Evolutionary conservation across 2,888 invertebrate species (phyloP).

Genomic region (Platynereis dumerilii): DNA sequence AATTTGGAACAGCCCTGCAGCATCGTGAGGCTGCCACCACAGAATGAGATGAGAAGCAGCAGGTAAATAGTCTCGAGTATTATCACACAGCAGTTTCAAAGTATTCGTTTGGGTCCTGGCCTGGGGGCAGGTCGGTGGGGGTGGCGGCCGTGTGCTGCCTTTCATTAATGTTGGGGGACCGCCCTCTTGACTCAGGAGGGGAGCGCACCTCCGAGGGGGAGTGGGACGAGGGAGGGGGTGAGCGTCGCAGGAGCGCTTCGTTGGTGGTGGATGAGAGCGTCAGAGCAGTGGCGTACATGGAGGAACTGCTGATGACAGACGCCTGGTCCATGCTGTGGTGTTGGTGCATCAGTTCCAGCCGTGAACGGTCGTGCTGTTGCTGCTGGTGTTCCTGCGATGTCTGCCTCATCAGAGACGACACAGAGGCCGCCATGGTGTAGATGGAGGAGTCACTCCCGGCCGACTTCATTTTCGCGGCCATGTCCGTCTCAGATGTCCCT

Average conservation of each 20-base stretch:
- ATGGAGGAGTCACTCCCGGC: constrained; percentile 32
- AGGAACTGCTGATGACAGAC: constrained; percentile 36
- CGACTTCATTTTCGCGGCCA: constrained; percentile 18
- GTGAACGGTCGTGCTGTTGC: constrained; percentile 5
- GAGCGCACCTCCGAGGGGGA: constrained; percentile 20
- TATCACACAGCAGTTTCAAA: constrained; percentile 26
- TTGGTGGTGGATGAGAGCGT: constrained; percentile 33
- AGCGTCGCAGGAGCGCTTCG: constrained; percentile 13
- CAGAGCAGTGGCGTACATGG: constrained; percentile 36
- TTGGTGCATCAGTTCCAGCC: constrained; percentile 23
- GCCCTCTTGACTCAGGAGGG: constrained; percentile 11
- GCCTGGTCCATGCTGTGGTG: constrained; percentile 34
- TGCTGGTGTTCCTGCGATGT: constrained; percentile 21
- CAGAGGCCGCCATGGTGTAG: constrained; percentile 35
- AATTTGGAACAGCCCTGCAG: no score
- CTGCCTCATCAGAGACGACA: constrained; percentile 32
- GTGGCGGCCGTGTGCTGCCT: neutral
- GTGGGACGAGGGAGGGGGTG: constrained; percentile 17
- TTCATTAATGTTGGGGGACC: constrained; percentile 7
- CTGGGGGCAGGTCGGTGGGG: constrained; percentile 14
- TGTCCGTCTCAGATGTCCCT: constrained; percentile 7
- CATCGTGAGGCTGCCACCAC: no score
- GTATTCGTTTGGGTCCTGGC: constrained; percentile 20
- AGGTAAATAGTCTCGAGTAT: constrained; percentile 7
- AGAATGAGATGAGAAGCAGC: no score